These are phyloP conservation scores for Ectobius pallidus DNA, from an alignment of 2,888 invertebrate genomes.

Conservation along the genomic window DNA sequence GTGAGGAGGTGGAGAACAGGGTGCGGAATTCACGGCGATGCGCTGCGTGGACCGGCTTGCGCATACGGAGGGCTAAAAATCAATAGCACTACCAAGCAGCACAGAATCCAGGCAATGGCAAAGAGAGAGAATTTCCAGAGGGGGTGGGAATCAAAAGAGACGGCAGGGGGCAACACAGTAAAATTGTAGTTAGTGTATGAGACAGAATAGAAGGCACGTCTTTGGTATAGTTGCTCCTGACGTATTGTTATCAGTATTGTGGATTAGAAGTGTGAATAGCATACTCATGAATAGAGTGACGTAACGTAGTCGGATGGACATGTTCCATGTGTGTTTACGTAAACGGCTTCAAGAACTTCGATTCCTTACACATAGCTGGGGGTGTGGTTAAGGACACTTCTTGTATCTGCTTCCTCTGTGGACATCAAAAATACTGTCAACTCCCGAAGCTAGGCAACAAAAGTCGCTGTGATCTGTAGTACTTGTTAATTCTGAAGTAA, in stretches of 20 bases:
- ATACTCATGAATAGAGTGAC: neutral
- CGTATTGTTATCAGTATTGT: constrained; percentile 8
- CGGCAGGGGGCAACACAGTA: neutral
- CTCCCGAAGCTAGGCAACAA: too few species aligned
- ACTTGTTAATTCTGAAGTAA: too few species aligned
- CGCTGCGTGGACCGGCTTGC: constrained; percentile 21
- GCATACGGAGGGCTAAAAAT: constrained; percentile 27
- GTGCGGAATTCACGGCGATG: constrained; percentile 13
- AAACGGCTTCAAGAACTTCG: neutral
- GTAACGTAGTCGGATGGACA: too few species aligned
- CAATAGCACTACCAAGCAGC: constrained; percentile 26
- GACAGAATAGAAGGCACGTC: neutral
- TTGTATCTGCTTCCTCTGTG: neutral
- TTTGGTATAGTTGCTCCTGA: neutral
- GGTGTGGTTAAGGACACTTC: neutral
- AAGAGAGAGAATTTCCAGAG: neutral
- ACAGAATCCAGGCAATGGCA: constrained; percentile 26
- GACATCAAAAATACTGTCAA: too few species aligned
- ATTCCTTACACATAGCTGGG: neutral
- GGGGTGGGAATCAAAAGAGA: constrained; percentile 7
- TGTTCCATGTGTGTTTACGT: neutral
- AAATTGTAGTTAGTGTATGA: constrained; percentile 23
- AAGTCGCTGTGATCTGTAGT: too few species aligned
- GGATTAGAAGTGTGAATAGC: neutral
- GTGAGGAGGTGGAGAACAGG: neutral